phyloP scores from a whole-genome alignment of 2,113 vertebrate species.

The Microcebus murinus region DNA sequence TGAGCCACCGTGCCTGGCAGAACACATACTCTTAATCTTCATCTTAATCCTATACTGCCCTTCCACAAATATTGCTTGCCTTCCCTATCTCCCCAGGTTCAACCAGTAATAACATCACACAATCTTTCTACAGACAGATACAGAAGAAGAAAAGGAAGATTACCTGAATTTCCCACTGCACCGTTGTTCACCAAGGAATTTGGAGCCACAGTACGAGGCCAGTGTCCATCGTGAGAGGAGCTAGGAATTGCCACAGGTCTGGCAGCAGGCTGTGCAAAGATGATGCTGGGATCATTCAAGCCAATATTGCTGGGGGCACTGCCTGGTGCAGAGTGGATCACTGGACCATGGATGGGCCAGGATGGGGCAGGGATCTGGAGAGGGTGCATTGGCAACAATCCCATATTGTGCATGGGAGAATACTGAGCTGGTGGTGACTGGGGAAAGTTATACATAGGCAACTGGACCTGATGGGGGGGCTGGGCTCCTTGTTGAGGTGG shows the following conservation, averaged over 20 bases:
- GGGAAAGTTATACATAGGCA: slow-evolving; percentile 94
- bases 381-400: slow-evolving; percentile 89
- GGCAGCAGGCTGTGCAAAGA: slow-evolving; percentile 97
- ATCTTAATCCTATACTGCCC: not conserved
- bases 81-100: not conserved
- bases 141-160: slow-evolving; percentile 66
- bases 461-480: slow-evolving; percentile 91
- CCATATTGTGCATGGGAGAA: slow-evolving; percentile 92
- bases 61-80: slow-evolving; percentile 6
- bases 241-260: slow-evolving; percentile 89
- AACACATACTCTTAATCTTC: not conserved
- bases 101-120: not conserved
- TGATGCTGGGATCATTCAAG: slow-evolving; percentile 99
- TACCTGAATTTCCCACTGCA: slow-evolving; percentile 96
- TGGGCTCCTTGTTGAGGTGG: slow-evolving; percentile 86
- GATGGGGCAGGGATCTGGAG: slow-evolving; percentile 90
- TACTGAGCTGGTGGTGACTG: slow-evolving; percentile 92
- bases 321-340: slow-evolving; percentile 91
- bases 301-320: slow-evolving; percentile 90
- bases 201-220: slow-evolving; percentile 94
- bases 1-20: not conserved
- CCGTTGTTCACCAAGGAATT: slow-evolving; percentile 95
- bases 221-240: slow-evolving; percentile 93
- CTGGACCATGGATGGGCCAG: slow-evolving; percentile 95
- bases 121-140: slow-evolving; percentile 50